Percentiles rank a stretch among this genome's conserved stretches.
phyloP scores from a whole-genome alignment of 2,113 vertebrate genomes.

The Lepus americanus region DNA sequence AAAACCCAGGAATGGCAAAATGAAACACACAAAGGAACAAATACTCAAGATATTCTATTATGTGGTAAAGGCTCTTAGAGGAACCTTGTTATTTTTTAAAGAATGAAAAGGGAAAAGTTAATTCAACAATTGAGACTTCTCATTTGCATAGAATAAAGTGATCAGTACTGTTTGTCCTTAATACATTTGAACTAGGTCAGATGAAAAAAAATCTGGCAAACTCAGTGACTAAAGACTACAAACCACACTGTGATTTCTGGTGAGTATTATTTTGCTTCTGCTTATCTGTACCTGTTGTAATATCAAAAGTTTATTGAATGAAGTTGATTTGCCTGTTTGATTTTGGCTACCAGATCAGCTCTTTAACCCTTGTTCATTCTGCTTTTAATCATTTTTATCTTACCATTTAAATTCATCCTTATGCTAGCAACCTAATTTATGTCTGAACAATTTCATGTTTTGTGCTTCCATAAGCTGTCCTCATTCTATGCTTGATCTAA shows the following conservation, averaged over 20 bases:
- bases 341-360: not conserved
- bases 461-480: not conserved
- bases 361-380: not conserved
- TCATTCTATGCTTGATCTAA: not conserved
- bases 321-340: not conserved
- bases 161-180: not conserved
- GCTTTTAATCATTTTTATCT: not conserved
- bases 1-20: slow-evolving; percentile 13
- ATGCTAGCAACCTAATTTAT: not conserved
- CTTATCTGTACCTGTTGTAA: not conserved
- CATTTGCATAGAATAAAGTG: not conserved
- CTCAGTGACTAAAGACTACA: not conserved
- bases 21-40: slow-evolving; percentile 2
- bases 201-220: not conserved
- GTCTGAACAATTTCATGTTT: not conserved
- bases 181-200: not conserved
- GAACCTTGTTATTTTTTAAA: not conserved
- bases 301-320: not conserved
- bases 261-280: not conserved
- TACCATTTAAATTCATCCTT: not conserved
- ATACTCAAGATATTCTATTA: not conserved
- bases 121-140: not conserved
- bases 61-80: not conserved
- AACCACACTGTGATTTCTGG: not conserved
- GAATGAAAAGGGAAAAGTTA: not conserved